These are phyloP conservation scores for Orycteropus afer DNA, from an alignment of 2,113 vertebrate genomes.

Conservation along the genomic window DNA sequence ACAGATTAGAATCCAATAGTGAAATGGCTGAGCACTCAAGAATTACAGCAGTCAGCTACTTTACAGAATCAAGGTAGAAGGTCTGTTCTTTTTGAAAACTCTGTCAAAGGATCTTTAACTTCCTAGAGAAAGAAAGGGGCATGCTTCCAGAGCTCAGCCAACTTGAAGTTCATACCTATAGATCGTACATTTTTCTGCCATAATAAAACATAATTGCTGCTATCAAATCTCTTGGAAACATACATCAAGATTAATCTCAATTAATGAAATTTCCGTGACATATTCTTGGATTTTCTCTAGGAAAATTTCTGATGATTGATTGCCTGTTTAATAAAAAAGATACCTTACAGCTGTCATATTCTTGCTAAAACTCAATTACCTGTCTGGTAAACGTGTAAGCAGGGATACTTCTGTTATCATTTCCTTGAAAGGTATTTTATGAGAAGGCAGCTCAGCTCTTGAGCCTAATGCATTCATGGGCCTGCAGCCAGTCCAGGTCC, in stretches of 20 bases:
- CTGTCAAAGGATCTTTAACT: slow-evolving; percentile 26
- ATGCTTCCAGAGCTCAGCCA: background rate
- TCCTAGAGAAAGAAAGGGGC: background rate
- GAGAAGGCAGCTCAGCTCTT: background rate
- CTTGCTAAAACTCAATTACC: slow-evolving; percentile 37
- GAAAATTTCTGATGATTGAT: slow-evolving; percentile 34
- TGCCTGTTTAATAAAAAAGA: slow-evolving; percentile 52
- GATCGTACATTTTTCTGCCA: background rate
- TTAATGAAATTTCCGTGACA: slow-evolving; percentile 34
- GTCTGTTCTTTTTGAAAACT: background rate
- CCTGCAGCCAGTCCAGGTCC: background rate
- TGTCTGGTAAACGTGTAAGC: background rate
- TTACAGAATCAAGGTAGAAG: background rate
- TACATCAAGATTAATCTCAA: background rate
- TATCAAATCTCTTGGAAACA: slow-evolving; percentile 27
- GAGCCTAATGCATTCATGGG: slow-evolving; percentile 7
- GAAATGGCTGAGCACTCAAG: background rate
- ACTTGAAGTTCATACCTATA: background rate
- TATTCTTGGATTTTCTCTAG: slow-evolving; percentile 36
- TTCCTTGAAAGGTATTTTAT: slow-evolving; percentile 52
- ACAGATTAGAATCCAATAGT: slow-evolving; percentile 34
- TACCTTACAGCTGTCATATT: slow-evolving; percentile 1
- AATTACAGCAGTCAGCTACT: background rate
- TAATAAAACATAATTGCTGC: background rate
- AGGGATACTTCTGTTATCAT: slow-evolving; percentile 26